Base-by-base conservation (phyloP, 2,113 vertebrate genomes). In the Zapornia atra region DNA sequence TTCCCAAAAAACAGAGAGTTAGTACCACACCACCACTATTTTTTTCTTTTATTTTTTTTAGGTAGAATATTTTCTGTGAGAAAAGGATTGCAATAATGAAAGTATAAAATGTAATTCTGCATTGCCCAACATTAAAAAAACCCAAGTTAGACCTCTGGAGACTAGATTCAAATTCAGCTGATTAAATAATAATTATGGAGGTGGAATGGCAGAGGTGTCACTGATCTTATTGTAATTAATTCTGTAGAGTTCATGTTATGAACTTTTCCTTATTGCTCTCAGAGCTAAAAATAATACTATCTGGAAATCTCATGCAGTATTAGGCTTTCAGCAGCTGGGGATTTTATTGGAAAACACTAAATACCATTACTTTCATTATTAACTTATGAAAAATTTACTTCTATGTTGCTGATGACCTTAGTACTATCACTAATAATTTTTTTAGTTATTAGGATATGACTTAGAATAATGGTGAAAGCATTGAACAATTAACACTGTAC, bases 11-110 rank as follows among this genome's bases (percentile, higher is more conserved):
- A 1, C 15, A 77, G 6, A 42, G 2, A 63, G 18, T 40, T 44
- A 25, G 11, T 36, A 72, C 2, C 0, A 2, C 3, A 1, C 5
- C 17, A 31, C 17, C 0, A 1, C 14, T n/a, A 40, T 14, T 5
- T 31, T 29, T 56, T 42, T 14, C 8, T 53, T 48, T 48, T 14
- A 26, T 31, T 21, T 42, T 42, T 36, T 34, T 72, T n/a, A 5
- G 31, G 3, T 60, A 3, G 15, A 63, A 72, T 80, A 80, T 61
- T 94, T 95, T 81, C 36, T 53, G 33, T 25, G 24, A 72, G 17
- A 15, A 90, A 76, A 82, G 3, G 5, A 31, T 82, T 85, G 20
- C 3, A 33, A 28, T 46, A 87, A 82, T 40, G 33, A 36, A 85
- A 82, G 5, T 12, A 36, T 44, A 31, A 73, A 94, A 57, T 50